Evolutionary conservation across 2,797 vertebrate species (phyloP), one percentile per base, ranked within the genome.

Genomic region (Paratrypauchen microcephalus): DNA sequence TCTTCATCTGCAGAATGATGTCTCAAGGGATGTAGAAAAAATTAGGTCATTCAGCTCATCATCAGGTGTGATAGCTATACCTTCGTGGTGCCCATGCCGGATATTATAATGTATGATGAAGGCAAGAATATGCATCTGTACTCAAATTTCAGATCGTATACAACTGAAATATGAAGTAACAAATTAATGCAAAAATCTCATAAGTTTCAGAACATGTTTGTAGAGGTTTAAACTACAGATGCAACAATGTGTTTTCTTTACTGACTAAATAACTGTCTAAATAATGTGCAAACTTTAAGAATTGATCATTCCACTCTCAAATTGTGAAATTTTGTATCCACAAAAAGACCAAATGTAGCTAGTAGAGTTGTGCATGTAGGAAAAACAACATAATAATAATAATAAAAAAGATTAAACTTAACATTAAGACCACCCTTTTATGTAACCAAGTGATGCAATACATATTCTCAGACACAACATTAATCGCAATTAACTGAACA

Each of bases 31-130:
- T 69, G 4, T 24, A 67, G 79, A 76, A 60, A 74, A 88, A 91
- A 91, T 83, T 85, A 88, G 90, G 89, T 90, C 86, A 87, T 83
- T 82, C 79, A 79, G 81, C 74, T 88, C 80, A 81, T 88, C 86
- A 79, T 88, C 86, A 90, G 86, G 89, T 89, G 86, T 84, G 82
- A 84, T 21, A 36, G 59, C 78, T 81, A 67, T 79, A 82, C 73
- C 58, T 83, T 83, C 70, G 78, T 64, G 70, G 76, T 70, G 60
- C 77, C 87, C 85, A 88, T 77, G 77, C 78, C 85, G 88, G 72
- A 41, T 9, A 70, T 52, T 52, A 70, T 52, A 68, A 41, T 67
- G 18, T 36, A 61, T 36, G 26, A 19, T 19, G 19, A 60, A 60
- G 19, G 2, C 28, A 60, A 59, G 26, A 7, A 21, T 55, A 13